These are phyloP conservation scores for Cephus sareptanus DNA, from an alignment of 2,888 invertebrate genomes.

Conservation along the genomic window DNA sequence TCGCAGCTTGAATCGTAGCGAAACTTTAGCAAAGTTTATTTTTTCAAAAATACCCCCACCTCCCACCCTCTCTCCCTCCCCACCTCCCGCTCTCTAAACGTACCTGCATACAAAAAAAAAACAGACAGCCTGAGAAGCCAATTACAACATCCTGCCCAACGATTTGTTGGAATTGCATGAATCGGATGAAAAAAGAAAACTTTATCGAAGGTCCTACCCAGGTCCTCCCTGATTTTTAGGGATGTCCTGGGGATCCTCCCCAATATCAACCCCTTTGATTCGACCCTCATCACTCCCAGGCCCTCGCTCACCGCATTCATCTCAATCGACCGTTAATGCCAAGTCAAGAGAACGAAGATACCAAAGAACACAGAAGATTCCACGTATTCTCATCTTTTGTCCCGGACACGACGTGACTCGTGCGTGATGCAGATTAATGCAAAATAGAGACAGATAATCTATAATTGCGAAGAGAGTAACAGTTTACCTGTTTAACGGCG, in stretches of 20 bases:
- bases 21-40: background rate
- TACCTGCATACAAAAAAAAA: background rate
- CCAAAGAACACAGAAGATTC: background rate
- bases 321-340: background rate
- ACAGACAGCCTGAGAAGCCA: background rate
- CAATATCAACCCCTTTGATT: background rate
- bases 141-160: background rate
- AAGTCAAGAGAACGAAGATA: background rate
- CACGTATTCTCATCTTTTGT: background rate
- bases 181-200: background rate
- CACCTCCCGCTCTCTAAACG: background rate
- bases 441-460: background rate
- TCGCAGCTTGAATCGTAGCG: background rate
- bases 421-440: background rate
- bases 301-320: background rate
- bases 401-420: background rate
- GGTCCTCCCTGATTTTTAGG: background rate
- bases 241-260: background rate
- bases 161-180: background rate
- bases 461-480: background rate
- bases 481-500: background rate
- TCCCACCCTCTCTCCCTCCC: background rate
- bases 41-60: background rate
- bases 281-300: background rate
- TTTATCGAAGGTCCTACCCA: background rate